Base-by-base conservation (phyloP, 2,797 vertebrate species). In the Tinamus major region DNA sequence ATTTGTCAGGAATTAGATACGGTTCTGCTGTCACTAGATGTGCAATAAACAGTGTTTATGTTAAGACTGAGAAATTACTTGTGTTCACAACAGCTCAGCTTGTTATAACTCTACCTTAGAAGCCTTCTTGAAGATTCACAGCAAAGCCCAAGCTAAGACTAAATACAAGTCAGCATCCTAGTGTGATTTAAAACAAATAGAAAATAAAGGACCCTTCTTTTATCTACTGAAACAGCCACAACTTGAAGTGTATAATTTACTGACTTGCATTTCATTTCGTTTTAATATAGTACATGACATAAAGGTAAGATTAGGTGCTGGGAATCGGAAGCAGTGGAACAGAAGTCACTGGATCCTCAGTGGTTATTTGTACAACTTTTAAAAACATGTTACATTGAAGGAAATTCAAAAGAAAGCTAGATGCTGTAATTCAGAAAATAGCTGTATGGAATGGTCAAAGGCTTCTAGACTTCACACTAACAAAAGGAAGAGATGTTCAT, bases 181-280 rank as follows among this genome's bases (percentile, higher is more conserved):
- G 74, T 76, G 84, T 91, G 89, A 92, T 93, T 96, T 90, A 92
- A 93, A 96, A 94, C 68, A 97, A 95, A 96, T 62, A 91, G n/a
- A 89, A 87, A 67, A 86, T 87, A 92, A 96, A 87, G 33, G 68
- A 44, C 61, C 48, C 31, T 85, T 85, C 81, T 94, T 74, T 90
- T 89, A 61, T 91, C 85, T 92, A 77, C 79, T 90, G 79, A 93
- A 95, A 94, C 92, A 68, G 71, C 87, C 89, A 86, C 79, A 81
- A 92, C 83, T 82, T 92, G 80, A 90, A 95, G 83, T 88, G 89
- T 83, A 95, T 94, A 93, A 95, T 96, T 96, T 95, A 95, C 92
- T 88, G 93, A 95, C 94, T 93, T 92, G 67, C 87, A 82, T 95
- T 96, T 90, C 78, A 88, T 94, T 94, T 95, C 80, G 91, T 70